These are phyloP conservation scores for Actinemys pallida DNA, from an alignment of 2,113 vertebrate genomes.

Conservation along the genomic window DNA sequence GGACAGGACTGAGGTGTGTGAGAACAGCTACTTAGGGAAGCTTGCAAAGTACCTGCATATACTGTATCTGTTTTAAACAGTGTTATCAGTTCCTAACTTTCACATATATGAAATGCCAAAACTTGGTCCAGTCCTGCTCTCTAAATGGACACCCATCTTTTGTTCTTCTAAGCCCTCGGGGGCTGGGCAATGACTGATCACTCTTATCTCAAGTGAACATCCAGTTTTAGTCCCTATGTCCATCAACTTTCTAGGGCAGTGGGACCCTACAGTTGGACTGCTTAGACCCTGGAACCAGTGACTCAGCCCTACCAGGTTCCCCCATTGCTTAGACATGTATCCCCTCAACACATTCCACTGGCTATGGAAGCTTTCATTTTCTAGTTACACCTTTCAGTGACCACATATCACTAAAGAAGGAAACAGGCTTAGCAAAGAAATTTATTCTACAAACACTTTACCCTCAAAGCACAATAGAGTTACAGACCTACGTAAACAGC, in stretches of 20 bases:
- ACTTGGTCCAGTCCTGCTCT: background rate
- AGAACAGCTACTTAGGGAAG: background rate
- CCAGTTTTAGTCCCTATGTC: background rate
- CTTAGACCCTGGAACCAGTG: no score
- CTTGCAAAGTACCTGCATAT: background rate
- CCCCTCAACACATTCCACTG: no score
- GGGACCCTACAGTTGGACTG: no score
- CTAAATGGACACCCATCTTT: background rate
- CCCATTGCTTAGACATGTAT: no score
- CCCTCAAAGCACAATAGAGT: background rate
- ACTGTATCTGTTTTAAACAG: background rate
- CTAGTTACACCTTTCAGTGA: background rate
- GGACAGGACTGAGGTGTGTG: background rate
- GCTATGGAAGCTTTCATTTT: background rate
- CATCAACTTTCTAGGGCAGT: background rate
- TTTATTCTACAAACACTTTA: background rate
- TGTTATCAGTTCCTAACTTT: background rate
- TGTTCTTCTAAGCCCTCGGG: background rate
- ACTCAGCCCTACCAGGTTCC: no score
- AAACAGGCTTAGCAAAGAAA: background rate
- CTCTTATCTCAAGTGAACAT: background rate
- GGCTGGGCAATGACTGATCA: background rate
- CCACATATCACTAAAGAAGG: background rate
- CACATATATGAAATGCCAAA: background rate
- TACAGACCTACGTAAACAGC: background rate